Percentiles rank a stretch among this genome's conserved stretches.
Evolutionary conservation across 2,888 invertebrate species (phyloP).

Genomic region (Xestia c-nigrum): DNA sequence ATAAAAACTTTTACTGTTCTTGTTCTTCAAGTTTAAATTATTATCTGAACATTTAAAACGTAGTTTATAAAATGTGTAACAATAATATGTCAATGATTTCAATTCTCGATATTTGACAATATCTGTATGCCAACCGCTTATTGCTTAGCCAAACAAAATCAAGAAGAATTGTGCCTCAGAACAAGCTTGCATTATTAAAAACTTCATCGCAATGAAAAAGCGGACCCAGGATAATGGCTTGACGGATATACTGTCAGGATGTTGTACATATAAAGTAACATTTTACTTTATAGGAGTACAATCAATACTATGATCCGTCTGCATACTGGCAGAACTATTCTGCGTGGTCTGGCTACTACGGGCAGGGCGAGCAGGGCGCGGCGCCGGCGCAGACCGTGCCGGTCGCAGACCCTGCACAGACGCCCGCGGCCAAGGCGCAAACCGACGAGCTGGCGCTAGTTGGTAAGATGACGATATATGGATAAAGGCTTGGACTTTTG

Average conservation of each 20-base stretch:
- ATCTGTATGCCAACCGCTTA: constrained; percentile 55
- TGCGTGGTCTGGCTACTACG: constrained; percentile 94
- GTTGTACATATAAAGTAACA: constrained; percentile 56
- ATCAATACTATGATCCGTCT: constrained; percentile 95
- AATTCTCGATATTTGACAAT: constrained; percentile 47
- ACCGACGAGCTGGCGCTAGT: constrained; percentile 94
- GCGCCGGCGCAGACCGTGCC: constrained; percentile 74
- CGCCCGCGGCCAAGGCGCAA: constrained; percentile 80
- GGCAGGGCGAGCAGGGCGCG: constrained; percentile 92
- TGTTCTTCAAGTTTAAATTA: background rate
- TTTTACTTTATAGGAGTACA: constrained; percentile 90
- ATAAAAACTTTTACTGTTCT: background rate
- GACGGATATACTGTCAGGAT: constrained; percentile 46
- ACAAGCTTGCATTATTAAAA: constrained; percentile 36
- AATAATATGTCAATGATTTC: constrained; percentile 25
- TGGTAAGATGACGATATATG: constrained; percentile 84
- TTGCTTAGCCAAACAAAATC: constrained; percentile 41
- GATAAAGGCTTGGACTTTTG: background rate
- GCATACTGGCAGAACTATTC: constrained; percentile 97
- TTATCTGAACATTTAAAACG: background rate
- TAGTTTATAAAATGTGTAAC: background rate
- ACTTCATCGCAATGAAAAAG: constrained; percentile 37
- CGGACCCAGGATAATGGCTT: constrained; percentile 56
- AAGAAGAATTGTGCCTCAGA: constrained; percentile 37
- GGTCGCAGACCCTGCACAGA: constrained; percentile 79